Evolutionary conservation across 2,797 vertebrate genomes (phyloP).

Genomic region (Phrynocephalus guinanensis): DNA sequence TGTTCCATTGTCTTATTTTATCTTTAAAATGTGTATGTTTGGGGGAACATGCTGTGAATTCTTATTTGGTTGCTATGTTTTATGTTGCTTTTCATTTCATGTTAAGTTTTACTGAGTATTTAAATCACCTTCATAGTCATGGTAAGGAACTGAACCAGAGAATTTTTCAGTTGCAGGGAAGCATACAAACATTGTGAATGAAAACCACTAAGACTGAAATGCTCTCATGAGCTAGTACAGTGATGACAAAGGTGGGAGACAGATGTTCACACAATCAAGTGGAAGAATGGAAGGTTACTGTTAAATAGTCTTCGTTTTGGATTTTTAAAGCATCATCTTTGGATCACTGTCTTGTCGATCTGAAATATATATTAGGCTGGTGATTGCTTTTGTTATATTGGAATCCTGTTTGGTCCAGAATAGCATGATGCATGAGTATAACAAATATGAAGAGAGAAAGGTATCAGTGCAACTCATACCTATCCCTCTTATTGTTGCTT

Average conservation of each 20-base stretch:
- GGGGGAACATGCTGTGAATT: neutral
- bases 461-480: neutral
- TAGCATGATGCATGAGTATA: neutral
- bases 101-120: neutral
- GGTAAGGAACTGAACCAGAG: too few species aligned
- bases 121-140: neutral
- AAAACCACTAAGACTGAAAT: neutral
- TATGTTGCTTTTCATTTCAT: neutral
- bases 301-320: neutral
- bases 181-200: neutral
- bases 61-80: neutral
- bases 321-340: neutral
- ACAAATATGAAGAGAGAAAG: neutral
- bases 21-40: too few species aligned
- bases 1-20: too few species aligned
- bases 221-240: neutral
- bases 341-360: neutral
- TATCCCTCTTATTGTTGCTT: neutral
- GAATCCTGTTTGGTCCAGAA: neutral
- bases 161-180: neutral
- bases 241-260: neutral
- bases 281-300: neutral
- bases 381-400: neutral
- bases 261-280: neutral
- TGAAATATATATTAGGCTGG: neutral